Evolutionary conservation across 2,888 invertebrate genomes (phyloP).

Genomic region (Galerucella nymphaeae): DNA sequence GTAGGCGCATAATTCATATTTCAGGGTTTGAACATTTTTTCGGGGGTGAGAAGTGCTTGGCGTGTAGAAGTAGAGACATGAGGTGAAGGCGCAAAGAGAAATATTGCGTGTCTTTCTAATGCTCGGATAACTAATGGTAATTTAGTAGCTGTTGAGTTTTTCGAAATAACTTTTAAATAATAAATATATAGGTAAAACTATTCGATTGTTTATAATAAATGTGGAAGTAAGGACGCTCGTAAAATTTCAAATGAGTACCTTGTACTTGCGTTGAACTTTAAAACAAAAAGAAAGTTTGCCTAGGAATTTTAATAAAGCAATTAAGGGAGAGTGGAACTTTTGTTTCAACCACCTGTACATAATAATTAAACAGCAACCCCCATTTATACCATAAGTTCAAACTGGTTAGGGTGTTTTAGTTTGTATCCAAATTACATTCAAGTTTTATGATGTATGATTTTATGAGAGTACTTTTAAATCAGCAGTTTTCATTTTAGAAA

Average conservation of each 20-base stretch:
- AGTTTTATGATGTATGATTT: too few species aligned
- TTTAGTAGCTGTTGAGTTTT: slow-evolving; percentile 56
- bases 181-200: background rate
- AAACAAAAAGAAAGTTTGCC: slow-evolving; percentile 4
- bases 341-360: slow-evolving; percentile 4
- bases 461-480: too few species aligned
- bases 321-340: background rate
- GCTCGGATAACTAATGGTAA: slow-evolving; percentile 58
- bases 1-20: slow-evolving; percentile 66
- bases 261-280: background rate
- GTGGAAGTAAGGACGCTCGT: background rate
- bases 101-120: slow-evolving; percentile 63
- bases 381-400: too few species aligned
- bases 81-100: slow-evolving; percentile 47
- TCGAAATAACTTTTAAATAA: slow-evolving; percentile 46
- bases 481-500: too few species aligned
- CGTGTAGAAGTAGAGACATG: slow-evolving; percentile 22
- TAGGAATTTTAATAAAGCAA: slow-evolving; percentile 4
- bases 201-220: background rate
- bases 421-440: too few species aligned
- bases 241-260: background rate
- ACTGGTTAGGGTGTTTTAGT: too few species aligned
- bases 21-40: slow-evolving; percentile 38
- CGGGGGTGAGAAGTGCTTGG: slow-evolving; percentile 27
- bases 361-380: background rate